Conservation (phyloP, 1,140 invertebrate genomes). For the Propsilocerus akamusi region DNA sequence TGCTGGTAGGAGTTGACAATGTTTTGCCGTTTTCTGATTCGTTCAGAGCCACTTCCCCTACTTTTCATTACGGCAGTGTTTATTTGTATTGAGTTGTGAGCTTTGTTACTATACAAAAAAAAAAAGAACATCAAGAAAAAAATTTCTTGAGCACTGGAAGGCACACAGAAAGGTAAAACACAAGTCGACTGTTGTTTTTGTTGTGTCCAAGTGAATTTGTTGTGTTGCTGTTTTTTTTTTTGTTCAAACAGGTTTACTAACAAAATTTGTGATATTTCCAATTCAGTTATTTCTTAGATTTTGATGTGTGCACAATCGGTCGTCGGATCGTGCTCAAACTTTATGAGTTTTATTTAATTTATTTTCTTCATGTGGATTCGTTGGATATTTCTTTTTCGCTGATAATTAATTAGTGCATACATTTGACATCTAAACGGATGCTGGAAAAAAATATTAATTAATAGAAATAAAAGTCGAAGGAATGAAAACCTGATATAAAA, state of each 20-base stretch:
- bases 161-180: background rate
- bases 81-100: background rate
- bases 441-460: too few relatives aligned
- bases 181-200: background rate
- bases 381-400: too few relatives aligned
- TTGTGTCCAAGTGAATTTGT: background rate
- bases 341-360: too few relatives aligned
- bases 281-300: conserved; percentile 4
- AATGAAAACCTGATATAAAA: too few relatives aligned
- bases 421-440: too few relatives aligned
- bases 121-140: too few relatives aligned
- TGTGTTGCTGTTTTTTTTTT: background rate
- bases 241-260: conserved; percentile 3
- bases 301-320: conserved; percentile 2
- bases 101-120: too few relatives aligned
- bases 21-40: background rate
- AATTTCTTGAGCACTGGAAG: too few relatives aligned
- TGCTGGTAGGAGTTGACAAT: background rate
- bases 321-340: too few relatives aligned
- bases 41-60: background rate
- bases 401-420: too few relatives aligned
- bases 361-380: too few relatives aligned
- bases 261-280: conserved; percentile 1
- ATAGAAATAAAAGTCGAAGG: too few relatives aligned
- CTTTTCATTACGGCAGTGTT: background rate